Conservation (phyloP, 2,888 invertebrate species). For the Drosophila basisetae region DNA sequence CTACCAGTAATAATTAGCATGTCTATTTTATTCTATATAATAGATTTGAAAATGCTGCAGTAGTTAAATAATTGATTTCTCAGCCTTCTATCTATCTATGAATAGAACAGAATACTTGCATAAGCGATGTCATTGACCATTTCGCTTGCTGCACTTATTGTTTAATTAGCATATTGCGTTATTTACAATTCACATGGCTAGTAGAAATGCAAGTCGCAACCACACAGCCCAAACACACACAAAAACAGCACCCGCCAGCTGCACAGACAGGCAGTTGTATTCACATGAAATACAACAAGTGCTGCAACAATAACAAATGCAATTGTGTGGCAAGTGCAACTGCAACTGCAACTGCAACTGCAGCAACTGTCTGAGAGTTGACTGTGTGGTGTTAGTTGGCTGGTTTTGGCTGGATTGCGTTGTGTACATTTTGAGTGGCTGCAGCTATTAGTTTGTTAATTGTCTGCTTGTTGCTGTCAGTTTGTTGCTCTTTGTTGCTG, state of each 20-base stretch:
- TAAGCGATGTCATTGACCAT: background rate
- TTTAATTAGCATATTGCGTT: background rate
- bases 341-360: constrained; percentile 6
- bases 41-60: too few relatives aligned
- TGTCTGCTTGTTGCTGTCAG: constrained; percentile 41
- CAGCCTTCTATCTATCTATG: background rate
- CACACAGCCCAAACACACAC: background rate
- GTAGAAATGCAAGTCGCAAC: background rate
- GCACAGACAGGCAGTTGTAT: constrained; percentile 6
- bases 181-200: background rate
- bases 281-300: constrained; percentile 14
- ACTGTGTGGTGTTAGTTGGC: constrained; percentile 12
- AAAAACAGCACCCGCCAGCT: background rate
- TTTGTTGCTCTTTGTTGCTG: constrained; percentile 1
- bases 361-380: constrained; percentile 7
- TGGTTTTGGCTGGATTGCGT: constrained; percentile 12
- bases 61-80: background rate
- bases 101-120: background rate
- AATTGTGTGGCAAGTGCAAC: constrained; percentile 1
- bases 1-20: background rate
- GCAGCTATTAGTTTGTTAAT: constrained; percentile 46
- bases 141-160: background rate
- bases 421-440: constrained; percentile 23
- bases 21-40: too few relatives aligned
- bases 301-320: constrained; percentile 7